phyloP scores from a whole-genome alignment of 2,797 vertebrate species.

The Platalea minor region DNA sequence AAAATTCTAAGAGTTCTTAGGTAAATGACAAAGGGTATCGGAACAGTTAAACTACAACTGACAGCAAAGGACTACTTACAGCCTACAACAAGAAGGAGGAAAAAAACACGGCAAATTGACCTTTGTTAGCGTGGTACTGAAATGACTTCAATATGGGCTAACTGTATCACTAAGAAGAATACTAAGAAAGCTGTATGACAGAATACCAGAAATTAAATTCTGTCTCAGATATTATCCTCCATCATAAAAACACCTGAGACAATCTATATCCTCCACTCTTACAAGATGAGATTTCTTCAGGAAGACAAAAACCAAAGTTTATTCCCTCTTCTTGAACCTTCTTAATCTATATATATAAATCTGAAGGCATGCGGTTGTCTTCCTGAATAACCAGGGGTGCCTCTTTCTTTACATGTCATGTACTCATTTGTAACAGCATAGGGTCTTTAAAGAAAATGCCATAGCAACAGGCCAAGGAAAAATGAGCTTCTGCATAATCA shows the following conservation, averaged over 20 bases:
- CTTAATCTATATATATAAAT: neutral
- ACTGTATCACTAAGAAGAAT: neutral
- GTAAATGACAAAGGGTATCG: neutral
- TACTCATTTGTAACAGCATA: neutral
- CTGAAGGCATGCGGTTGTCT: neutral
- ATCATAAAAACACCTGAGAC: neutral
- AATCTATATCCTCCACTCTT: neutral
- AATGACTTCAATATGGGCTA: neutral
- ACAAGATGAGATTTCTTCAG: neutral
- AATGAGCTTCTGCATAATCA: neutral
- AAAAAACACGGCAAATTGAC: neutral
- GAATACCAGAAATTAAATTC: neutral
- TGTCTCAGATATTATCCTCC: neutral
- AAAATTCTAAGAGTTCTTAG: neutral
- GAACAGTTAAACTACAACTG: neutral
- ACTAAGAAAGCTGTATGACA: neutral
- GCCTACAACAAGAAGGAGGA: neutral
- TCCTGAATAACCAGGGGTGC: neutral
- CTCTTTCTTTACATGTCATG: neutral
- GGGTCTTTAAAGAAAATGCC: neutral
- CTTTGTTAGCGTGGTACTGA: neutral
- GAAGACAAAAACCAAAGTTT: neutral
- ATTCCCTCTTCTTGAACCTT: neutral
- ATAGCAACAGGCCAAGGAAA: neutral
- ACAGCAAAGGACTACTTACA: neutral